Percentiles rank a stretch among this genome's conserved stretches.
phyloP scores from a whole-genome alignment of 2,888 invertebrate species.

The Dascillus cervinus region DNA sequence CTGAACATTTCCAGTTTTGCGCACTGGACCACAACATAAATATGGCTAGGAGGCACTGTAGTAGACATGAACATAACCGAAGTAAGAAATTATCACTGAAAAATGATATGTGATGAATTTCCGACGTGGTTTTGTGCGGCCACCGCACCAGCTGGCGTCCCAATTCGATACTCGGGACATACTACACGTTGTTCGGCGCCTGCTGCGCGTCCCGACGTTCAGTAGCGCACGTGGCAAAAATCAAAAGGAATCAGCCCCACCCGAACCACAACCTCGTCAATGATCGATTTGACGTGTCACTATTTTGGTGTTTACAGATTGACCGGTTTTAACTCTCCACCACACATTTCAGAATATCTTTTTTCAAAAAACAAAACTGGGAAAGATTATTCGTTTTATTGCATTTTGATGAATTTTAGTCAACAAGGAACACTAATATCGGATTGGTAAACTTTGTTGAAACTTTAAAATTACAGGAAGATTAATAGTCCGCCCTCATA shows the following conservation, averaged over 20 bases:
- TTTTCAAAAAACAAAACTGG: too few relatives aligned
- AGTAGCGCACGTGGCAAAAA: slow-evolving; percentile 23
- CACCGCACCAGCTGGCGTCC: slow-evolving; percentile 29
- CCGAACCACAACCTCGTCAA: slow-evolving; percentile 14
- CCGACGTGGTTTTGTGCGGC: slow-evolving; percentile 26
- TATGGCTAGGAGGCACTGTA: slow-evolving; percentile 28
- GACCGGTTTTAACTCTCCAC: too few relatives aligned
- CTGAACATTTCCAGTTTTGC: slow-evolving; percentile 18
- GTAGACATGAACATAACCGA: slow-evolving; percentile 26
- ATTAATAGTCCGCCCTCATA: too few relatives aligned
- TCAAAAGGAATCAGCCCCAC: slow-evolving; percentile 19
- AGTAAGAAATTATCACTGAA: slow-evolving; percentile 23
- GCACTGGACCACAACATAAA: slow-evolving; percentile 22
- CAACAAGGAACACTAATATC: too few relatives aligned
- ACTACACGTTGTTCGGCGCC: slow-evolving; percentile 33
- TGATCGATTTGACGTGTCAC: slow-evolving; percentile 22
- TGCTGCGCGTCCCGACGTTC: slow-evolving; percentile 25
- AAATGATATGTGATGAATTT: slow-evolving; percentile 29
- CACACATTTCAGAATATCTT: too few relatives aligned
- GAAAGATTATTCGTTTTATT: too few relatives aligned
- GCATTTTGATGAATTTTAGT: too few relatives aligned
- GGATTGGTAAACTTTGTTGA: too few relatives aligned
- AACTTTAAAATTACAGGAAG: too few relatives aligned
- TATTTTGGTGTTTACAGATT: too few relatives aligned
- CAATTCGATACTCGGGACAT: slow-evolving; percentile 32